phyloP scores from a whole-genome alignment of 2,113 vertebrate genomes.

The Sapayoa aenigma region DNA sequence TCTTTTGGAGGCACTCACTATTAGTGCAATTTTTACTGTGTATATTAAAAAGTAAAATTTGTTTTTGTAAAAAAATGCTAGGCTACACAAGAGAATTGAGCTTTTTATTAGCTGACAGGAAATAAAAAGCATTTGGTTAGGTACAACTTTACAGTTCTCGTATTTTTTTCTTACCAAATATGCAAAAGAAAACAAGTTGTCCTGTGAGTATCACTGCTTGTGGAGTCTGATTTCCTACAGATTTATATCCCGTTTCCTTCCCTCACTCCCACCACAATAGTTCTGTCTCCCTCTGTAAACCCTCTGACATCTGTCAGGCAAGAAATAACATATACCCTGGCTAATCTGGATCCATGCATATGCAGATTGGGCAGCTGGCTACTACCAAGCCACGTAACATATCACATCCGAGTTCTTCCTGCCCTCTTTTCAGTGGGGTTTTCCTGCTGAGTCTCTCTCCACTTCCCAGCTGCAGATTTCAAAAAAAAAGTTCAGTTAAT shows the following conservation, averaged over 20 bases:
- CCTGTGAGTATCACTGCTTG: not conserved
- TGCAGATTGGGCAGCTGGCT: conserved; percentile 69
- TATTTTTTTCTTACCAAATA: not conserved
- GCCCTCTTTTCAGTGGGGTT: conserved; percentile 35
- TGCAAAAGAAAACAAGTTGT: not conserved
- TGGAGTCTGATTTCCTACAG: conserved; percentile 4
- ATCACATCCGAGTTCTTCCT: conserved; percentile 28
- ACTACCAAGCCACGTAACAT: conserved; percentile 48
- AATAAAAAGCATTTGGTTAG: not conserved
- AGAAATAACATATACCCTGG: conserved; percentile 45
- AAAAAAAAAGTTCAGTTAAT: conserved; percentile 11
- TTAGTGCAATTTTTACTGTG: not conserved
- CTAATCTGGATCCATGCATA: conserved; percentile 65
- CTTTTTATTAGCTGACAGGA: not conserved
- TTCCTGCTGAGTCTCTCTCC: conserved; percentile 50
- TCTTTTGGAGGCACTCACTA: not conserved
- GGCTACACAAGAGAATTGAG: not conserved
- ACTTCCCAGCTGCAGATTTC: conserved; percentile 58
- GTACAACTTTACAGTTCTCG: not conserved
- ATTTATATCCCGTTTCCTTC: conserved; percentile 18
- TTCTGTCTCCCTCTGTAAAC: conserved; percentile 28
- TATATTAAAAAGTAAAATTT: not conserved
- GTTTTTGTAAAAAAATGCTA: not conserved
- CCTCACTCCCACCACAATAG: conserved; percentile 18
- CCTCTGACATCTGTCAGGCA: conserved; percentile 65